These are phyloP conservation scores for Tapirus indicus DNA, from an alignment of 2,797 vertebrate species.

Conservation along the genomic window DNA sequence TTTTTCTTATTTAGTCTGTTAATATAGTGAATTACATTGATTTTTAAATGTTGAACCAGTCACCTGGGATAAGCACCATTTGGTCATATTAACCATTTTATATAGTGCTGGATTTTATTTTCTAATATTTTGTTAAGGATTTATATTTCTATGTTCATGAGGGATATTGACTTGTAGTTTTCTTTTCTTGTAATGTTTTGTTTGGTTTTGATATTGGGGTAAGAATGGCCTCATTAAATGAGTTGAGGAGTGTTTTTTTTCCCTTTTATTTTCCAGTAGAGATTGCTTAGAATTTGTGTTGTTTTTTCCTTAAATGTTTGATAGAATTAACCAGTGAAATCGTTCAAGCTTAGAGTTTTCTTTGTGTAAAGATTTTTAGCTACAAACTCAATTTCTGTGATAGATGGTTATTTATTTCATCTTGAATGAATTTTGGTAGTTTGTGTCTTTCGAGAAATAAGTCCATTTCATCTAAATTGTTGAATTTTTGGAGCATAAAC, in stretches of 20 bases:
- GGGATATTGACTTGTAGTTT: neutral
- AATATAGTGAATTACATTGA: neutral
- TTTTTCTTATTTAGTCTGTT: neutral
- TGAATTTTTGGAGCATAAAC: neutral
- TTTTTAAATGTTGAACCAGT: neutral
- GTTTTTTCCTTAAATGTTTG: slow-evolving; percentile 24
- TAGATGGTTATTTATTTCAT: neutral
- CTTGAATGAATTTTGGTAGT: neutral
- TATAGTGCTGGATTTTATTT: neutral
- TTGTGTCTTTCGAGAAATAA: slow-evolving; percentile 15
- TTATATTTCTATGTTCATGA: neutral
- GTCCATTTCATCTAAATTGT: neutral
- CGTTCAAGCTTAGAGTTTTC: neutral
- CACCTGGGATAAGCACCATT: neutral
- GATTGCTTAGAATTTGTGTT: neutral
- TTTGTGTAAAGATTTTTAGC: neutral
- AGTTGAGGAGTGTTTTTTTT: neutral
- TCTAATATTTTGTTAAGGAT: neutral
- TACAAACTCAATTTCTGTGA: neutral
- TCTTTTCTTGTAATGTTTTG: neutral
- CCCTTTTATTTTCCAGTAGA: neutral
- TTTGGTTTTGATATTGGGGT: slow-evolving; percentile 22
- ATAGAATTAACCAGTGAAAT: neutral
- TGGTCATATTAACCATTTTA: neutral
- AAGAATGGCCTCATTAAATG: neutral